Percentiles rank a stretch among this genome's conserved stretches.
These are phyloP conservation scores for Steinernema khuongi DNA, from an alignment of 1,140 invertebrate species.

Conservation along the genomic window DNA sequence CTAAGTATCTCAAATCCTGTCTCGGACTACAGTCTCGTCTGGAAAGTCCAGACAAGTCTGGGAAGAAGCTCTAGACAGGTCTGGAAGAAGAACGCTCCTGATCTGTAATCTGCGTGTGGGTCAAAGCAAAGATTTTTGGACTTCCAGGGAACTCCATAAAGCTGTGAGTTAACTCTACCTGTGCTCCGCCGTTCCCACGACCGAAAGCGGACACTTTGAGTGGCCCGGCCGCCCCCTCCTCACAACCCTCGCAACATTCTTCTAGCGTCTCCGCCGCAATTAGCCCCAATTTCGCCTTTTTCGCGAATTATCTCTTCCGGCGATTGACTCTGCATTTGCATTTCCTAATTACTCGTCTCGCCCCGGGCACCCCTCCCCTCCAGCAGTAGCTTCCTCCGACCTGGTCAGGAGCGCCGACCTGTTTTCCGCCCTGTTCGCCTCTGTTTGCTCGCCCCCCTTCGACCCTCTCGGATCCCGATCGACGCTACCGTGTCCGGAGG, in stretches of 20 bases:
- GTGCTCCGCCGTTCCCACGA: no score
- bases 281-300: neutral
- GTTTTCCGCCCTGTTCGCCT: neutral
- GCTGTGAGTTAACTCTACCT: no score
- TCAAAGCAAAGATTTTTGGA: no score
- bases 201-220: no score
- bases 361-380: neutral
- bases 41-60: no score
- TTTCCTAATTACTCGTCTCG: slow-evolving; percentile 13
- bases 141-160: no score
- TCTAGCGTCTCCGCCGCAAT: neutral
- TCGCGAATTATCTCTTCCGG: neutral
- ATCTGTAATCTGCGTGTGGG: no score
- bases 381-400: neutral
- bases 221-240: no score
- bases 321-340: neutral
- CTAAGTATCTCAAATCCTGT: no score
- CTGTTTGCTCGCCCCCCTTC: slow-evolving; percentile 2
- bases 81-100: no score
- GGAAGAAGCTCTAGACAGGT: no score
- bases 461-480: neutral
- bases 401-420: neutral
- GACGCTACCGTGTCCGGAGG: neutral
- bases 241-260: neutral
- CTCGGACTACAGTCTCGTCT: no score